Conservation (phyloP, 2,797 vertebrate genomes). For the Scleropages formosus region DNA sequence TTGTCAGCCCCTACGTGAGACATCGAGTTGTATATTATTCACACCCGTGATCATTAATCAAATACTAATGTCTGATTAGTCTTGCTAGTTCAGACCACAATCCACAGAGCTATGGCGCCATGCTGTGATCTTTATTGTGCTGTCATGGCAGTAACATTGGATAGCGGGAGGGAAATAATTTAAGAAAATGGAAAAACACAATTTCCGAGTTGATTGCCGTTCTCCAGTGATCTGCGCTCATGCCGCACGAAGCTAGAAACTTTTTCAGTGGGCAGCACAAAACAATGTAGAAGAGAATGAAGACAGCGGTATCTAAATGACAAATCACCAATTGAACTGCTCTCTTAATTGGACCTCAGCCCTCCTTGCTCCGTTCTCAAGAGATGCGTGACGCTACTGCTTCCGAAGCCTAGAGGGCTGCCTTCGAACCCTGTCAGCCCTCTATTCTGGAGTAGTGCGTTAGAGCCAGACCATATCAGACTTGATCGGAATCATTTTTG, state of each 20-base stretch:
- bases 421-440: constrained; percentile 54
- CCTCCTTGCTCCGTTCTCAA: background rate
- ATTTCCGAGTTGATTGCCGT: background rate
- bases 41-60: background rate
- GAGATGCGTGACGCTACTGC: too few relatives aligned
- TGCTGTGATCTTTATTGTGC: background rate
- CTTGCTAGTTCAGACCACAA: constrained; percentile 10
- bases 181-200: background rate
- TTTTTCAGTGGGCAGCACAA: constrained; percentile 46
- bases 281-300: constrained; percentile 31
- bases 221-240: constrained; percentile 52
- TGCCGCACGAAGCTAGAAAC: constrained; percentile 47
- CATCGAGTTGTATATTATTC: background rate
- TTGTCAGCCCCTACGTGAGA: background rate
- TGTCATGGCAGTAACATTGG: constrained; percentile 6
- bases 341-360: constrained; percentile 36
- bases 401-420: constrained; percentile 23
- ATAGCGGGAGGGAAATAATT: background rate
- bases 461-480: constrained; percentile 5
- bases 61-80: background rate
- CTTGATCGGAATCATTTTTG: background rate
- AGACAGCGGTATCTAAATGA: constrained; percentile 45
- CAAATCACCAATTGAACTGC: constrained; percentile 47
- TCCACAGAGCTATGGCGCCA: background rate
- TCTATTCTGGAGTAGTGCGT: constrained; percentile 25